Base-by-base conservation (phyloP, 1,140 invertebrate species). In the Papilio polytes region DNA sequence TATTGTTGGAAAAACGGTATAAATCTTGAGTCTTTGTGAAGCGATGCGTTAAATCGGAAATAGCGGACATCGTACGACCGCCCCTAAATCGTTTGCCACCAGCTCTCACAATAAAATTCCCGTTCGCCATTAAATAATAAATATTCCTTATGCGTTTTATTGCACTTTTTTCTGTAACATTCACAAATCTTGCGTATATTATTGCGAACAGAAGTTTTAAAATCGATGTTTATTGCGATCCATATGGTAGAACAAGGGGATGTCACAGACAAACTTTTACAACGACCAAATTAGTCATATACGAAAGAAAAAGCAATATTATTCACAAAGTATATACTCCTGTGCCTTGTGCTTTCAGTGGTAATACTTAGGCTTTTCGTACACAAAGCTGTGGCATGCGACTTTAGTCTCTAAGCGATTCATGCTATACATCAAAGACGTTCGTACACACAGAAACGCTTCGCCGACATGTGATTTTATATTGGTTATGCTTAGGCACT, bases 31-130 rank as follows among this genome's bases (percentile, higher is more conserved):
- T 78, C 77, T 63, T 36, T 46, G 80, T 83, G 83, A 83, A 86
- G 44, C 81, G 84, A 86, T 81, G 84, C 91, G 86, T 91, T 82
- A 91, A 92, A 92, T 92, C 87, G 87, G 85, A 91, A 89, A 90
- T 90, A 82, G 87, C 87, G 87, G 82, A 84, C 85, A 82, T 81
- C 86, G 83, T 83, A 78, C 85, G 83, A 82, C 84, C 82, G 63
- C 85, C 88, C 86, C 89, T 80, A 84, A 86, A 85, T 85, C 84
- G 85, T 87, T 89, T 83, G 85, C 83, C 82, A 86, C 86, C 90
- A 89, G 89, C 90, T 91, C 89, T 90, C 81, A 88, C 88, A 86
- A 90, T 91, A 89, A 92, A 91, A 87, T 81, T 86, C 83, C 44
- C 59, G 56, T 84, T 80, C 77, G 63, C 86, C 82, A 89, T 90